Conservation (phyloP, 1,140 invertebrate species). For the Drosophila sproati region DNA sequence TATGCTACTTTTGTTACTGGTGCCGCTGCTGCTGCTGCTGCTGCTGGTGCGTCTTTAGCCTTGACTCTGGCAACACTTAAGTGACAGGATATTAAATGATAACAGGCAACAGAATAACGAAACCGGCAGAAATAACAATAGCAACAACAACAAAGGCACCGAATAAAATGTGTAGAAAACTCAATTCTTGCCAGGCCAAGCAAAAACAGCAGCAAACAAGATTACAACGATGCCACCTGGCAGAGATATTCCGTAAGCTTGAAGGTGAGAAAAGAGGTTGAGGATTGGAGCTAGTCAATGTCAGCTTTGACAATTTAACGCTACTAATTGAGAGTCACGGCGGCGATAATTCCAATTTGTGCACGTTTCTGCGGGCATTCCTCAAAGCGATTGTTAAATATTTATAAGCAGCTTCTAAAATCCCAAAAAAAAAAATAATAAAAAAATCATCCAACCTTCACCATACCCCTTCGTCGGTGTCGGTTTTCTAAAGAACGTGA, state of each 20-base stretch:
- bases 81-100: slow-evolving; percentile 66
- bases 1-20: neutral
- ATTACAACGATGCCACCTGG: slow-evolving; percentile 25
- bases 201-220: slow-evolving; percentile 20
- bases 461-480: neutral
- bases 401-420: slow-evolving; percentile 49
- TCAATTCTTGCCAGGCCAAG: slow-evolving; percentile 15
- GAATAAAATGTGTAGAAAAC: slow-evolving; percentile 28
- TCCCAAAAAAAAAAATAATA: neutral
- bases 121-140: slow-evolving; percentile 14
- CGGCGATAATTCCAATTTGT: slow-evolving; percentile 79
- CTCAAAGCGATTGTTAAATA: slow-evolving; percentile 62
- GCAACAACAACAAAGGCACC: slow-evolving; percentile 27
- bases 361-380: slow-evolving; percentile 54
- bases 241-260: neutral
- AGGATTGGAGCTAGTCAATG: slow-evolving; percentile 2
- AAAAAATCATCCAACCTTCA: neutral
- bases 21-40: neutral
- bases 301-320: slow-evolving; percentile 73
- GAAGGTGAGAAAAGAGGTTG: neutral
- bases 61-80: slow-evolving; percentile 39
- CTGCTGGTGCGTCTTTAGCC: slow-evolving; percentile 5
- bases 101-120: slow-evolving; percentile 37
- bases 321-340: slow-evolving; percentile 79
- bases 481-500: slow-evolving; percentile 47